A percentile compares a stretch with the other conserved stretches of the same genome.
Conservation (phyloP, 2,888 invertebrate genomes). For the Xestia xanthographa region DNA sequence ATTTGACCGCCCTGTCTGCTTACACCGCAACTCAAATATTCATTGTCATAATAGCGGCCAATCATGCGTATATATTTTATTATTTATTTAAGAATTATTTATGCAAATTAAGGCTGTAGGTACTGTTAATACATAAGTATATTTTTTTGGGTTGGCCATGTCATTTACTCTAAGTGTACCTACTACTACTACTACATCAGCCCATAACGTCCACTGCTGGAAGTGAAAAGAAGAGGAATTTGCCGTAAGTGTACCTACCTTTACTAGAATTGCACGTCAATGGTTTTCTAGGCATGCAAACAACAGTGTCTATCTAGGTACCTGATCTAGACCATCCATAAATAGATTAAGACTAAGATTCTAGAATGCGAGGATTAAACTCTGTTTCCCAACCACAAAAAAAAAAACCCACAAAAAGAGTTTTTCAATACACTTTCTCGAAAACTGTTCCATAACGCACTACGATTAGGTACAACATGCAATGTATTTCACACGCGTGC, state of each 20-base stretch:
- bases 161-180: not conserved
- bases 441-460: no score
- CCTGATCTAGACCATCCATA: not conserved
- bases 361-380: not conserved
- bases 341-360: not conserved
- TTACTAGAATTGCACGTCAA: not conserved
- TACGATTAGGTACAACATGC: no score
- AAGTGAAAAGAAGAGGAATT: no score
- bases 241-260: no score
- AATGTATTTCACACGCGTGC: no score
- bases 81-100: conserved; percentile 42
- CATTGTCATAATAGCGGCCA: conserved; percentile 62
- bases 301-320: not conserved
- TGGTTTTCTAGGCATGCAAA: not conserved
- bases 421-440: no score
- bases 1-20: conserved; percentile 75
- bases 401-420: not conserved
- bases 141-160: not conserved
- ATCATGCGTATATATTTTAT: conserved; percentile 40
- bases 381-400: not conserved
- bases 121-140: not conserved
- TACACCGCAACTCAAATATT: conserved; percentile 70
- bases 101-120: conserved; percentile 7
- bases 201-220: no score
- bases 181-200: no score